These are phyloP conservation scores for Romanogobio albipinnatus DNA, from an alignment of 2,113 vertebrate species.

Conservation along the genomic window DNA sequence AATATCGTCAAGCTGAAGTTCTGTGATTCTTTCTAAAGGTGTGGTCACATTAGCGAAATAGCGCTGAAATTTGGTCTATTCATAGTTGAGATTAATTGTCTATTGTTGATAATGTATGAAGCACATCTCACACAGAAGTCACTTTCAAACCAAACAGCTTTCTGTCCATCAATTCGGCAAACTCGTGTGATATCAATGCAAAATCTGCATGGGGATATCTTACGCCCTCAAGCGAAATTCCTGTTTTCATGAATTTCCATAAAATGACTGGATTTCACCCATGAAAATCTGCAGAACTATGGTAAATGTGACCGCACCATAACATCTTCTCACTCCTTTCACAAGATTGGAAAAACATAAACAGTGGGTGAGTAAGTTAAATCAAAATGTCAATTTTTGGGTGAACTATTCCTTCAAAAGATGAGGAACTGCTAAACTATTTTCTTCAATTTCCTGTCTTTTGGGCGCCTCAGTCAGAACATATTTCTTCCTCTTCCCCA, in stretches of 20 bases:
- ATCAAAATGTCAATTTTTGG: background rate
- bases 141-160: background rate
- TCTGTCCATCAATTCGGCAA: background rate
- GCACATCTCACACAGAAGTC: background rate
- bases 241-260: background rate
- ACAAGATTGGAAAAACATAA: background rate
- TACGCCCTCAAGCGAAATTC: background rate
- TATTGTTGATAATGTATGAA: background rate
- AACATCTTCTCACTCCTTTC: background rate
- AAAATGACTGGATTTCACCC: background rate
- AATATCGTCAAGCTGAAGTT: background rate
- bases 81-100: background rate
- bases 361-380: background rate
- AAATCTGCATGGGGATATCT: background rate
- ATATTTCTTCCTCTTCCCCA: background rate
- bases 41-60: background rate
- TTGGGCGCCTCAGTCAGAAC: background rate
- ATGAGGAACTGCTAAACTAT: slow-evolving; percentile 6
- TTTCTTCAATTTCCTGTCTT: slow-evolving; percentile 32
- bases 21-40: background rate
- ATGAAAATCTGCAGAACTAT: background rate
- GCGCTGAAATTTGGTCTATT: no score
- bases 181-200: background rate
- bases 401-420: background rate
- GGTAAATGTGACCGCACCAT: background rate